These are phyloP conservation scores for Acanthosoma haemorrhoidale DNA, from an alignment of 2,888 invertebrate genomes.

Conservation along the genomic window DNA sequence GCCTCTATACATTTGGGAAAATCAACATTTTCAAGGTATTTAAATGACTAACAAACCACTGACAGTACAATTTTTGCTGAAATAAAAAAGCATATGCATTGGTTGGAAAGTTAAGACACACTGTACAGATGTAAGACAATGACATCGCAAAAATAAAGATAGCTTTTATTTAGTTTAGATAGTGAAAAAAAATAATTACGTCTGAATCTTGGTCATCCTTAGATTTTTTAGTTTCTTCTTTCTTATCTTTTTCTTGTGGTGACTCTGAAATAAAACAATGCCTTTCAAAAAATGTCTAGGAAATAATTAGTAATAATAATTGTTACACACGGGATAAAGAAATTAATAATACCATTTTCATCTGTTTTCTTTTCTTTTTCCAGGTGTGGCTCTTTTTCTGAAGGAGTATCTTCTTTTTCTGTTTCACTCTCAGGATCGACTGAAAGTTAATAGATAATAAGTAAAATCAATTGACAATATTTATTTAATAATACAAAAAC, in stretches of 20 bases:
- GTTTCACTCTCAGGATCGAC: conserved; percentile 26
- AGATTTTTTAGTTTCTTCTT: conserved; percentile 43
- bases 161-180: too few species aligned
- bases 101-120: too few species aligned
- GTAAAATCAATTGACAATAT: background rate
- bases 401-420: conserved; percentile 40
- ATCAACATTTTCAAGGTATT: too few species aligned
- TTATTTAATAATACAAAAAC: background rate
- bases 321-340: too few species aligned
- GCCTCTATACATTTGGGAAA: too few species aligned
- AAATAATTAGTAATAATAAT: too few species aligned
- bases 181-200: conserved; percentile 34
- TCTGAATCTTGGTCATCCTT: conserved; percentile 43
- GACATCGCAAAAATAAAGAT: too few species aligned
- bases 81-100: too few species aligned
- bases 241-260: conserved; percentile 10
- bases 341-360: conserved; percentile 41
- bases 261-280: background rate
- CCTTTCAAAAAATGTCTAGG: too few species aligned
- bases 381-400: conserved; percentile 38
- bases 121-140: too few species aligned
- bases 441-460: background rate
- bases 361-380: conserved; percentile 42
- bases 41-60: too few species aligned
- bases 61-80: too few species aligned